Evolutionary conservation across 2,113 vertebrate species (phyloP).

Genomic region (Chloropsis cyanopogon): DNA sequence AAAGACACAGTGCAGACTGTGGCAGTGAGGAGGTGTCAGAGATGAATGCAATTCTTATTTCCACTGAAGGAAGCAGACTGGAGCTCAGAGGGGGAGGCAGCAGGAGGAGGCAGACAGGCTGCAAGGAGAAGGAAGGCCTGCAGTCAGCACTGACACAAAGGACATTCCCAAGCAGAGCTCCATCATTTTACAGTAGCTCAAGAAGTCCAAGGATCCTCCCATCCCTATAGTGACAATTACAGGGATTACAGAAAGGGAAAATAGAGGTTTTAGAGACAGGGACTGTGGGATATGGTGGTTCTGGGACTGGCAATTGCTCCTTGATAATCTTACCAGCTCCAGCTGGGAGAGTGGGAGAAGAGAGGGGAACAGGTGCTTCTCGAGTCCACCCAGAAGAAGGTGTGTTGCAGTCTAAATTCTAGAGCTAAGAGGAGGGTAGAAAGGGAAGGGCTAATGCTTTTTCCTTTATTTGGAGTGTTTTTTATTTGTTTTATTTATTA

Average conservation of each 20-base stretch:
- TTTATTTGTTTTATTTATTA: neutral
- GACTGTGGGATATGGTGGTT: neutral
- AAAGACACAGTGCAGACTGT: neutral
- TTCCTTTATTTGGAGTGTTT: rapidly evolving
- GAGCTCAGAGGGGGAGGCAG: neutral
- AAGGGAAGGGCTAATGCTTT: neutral
- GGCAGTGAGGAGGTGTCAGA: neutral
- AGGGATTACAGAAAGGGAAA: neutral
- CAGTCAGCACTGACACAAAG: neutral
- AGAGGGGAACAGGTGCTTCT: neutral
- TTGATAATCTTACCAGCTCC: neutral
- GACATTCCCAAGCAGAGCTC: neutral
- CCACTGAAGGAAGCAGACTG: neutral
- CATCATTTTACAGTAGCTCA: neutral
- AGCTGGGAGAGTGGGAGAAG: neutral
- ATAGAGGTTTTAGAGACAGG: neutral
- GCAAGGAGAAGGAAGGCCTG: neutral
- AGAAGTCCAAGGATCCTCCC: neutral
- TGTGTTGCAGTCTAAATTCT: too few relatives aligned
- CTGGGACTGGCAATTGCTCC: neutral
- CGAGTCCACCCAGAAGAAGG: neutral
- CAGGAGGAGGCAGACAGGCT: neutral
- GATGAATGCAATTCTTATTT: neutral
- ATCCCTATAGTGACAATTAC: neutral
- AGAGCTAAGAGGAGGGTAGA: neutral